phyloP scores from a whole-genome alignment of 2,888 invertebrate species.

The Cremastinae sp. region DNA sequence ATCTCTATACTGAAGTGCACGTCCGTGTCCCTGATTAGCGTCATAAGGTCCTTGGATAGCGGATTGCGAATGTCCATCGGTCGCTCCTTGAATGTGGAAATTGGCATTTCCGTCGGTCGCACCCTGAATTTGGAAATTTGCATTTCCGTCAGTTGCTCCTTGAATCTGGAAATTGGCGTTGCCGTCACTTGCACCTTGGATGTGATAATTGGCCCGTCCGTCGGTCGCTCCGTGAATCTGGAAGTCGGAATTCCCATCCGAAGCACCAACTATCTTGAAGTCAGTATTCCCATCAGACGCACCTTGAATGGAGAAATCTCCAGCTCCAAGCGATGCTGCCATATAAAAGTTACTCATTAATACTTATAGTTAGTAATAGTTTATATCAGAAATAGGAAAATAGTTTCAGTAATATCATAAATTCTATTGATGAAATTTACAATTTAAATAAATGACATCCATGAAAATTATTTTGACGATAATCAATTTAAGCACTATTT shows the following conservation, averaged over 20 bases:
- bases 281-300: constrained; percentile 63
- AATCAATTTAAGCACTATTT: too few species aligned
- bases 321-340: constrained; percentile 69
- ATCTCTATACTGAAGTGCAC: constrained; percentile 74
- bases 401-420: too few species aligned
- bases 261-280: constrained; percentile 70
- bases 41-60: constrained; percentile 70
- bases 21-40: constrained; percentile 61
- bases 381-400: too few species aligned
- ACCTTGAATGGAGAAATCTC: constrained; percentile 67
- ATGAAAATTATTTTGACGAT: too few species aligned
- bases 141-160: constrained; percentile 70
- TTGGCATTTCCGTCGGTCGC: constrained; percentile 62
- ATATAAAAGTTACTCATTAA: too few species aligned
- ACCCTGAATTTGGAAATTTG: constrained; percentile 66
- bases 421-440: too few species aligned
- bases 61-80: constrained; percentile 66
- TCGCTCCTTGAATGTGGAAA: constrained; percentile 66
- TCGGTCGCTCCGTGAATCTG: constrained; percentile 75
- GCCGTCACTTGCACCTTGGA: constrained; percentile 73
- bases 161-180: constrained; percentile 70
- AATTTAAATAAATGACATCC: too few species aligned
- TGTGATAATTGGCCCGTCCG: constrained; percentile 73
- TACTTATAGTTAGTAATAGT: too few species aligned
- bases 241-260: constrained; percentile 71